Evolutionary conservation across 1,140 invertebrate species (phyloP).

Genomic region (Heliothis subflexa): DNA sequence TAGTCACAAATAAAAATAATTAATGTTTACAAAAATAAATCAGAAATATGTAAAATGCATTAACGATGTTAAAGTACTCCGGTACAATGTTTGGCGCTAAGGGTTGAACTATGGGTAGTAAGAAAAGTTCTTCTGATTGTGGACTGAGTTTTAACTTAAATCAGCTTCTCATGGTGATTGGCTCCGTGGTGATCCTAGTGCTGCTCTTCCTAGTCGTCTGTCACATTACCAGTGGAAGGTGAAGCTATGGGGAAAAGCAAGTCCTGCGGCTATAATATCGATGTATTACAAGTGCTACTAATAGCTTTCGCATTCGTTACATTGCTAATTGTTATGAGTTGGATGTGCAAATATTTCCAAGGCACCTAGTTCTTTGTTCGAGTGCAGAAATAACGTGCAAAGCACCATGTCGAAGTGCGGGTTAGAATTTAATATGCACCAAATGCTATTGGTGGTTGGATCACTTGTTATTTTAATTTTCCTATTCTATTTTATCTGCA

Average conservation of each 20-base stretch:
- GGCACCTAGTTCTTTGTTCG: constrained; percentile 42
- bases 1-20: not conserved
- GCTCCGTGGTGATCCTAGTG: constrained; percentile 72
- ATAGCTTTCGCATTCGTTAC: constrained; percentile 72
- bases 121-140: constrained; percentile 42
- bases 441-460: not conserved
- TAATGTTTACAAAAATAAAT: constrained; percentile 3
- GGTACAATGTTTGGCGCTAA: constrained; percentile 15
- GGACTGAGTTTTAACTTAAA: constrained; percentile 66
- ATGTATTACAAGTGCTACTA: constrained; percentile 65
- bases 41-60: constrained; percentile 13
- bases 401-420: not conserved
- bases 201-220: constrained; percentile 73
- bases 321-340: constrained; percentile 67
- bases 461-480: not conserved
- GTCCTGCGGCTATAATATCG: constrained; percentile 58
- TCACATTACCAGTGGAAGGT: constrained; percentile 66
- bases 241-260: constrained; percentile 55
- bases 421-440: not conserved
- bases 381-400: not conserved
- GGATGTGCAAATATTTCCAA: constrained; percentile 77
- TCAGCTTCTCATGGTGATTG: constrained; percentile 71
- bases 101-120: constrained; percentile 50
- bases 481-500: constrained; percentile 1
- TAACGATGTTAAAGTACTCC: not conserved